Conservation (phyloP, 37 sponge, comb jelly and placozoan species). For the Halichondria panicea region DNA sequence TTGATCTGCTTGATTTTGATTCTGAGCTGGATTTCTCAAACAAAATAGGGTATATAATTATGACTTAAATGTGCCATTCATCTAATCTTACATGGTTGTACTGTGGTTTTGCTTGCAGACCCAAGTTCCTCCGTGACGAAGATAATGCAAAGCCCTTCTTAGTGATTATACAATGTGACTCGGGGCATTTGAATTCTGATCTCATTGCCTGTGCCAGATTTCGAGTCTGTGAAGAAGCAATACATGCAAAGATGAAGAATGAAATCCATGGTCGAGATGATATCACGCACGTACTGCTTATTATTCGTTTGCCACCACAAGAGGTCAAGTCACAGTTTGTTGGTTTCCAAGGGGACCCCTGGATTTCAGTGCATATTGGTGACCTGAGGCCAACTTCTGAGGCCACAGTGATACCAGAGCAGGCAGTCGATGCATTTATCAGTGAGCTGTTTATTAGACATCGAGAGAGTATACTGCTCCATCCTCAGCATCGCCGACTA, state of each 20-base stretch:
- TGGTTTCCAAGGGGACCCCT: conserved; percentile 76
- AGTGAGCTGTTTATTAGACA: conserved; percentile 72
- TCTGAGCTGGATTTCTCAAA: conserved; percentile 77
- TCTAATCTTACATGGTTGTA: too few species aligned
- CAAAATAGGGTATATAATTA: conserved; percentile 55
- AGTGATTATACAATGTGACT: conserved; percentile 83
- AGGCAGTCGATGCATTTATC: conserved; percentile 37
- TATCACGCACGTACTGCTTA: conserved; percentile 59
- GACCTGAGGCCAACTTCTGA: conserved; percentile 55
- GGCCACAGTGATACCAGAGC: conserved; percentile 17
- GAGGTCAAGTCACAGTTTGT: conserved; percentile 46
- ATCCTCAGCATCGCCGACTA: conserved; percentile 32
- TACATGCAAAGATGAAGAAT: not conserved
- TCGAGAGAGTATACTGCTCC: too few species aligned
- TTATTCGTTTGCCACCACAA: conserved; percentile 65
- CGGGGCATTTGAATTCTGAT: conserved; percentile 76
- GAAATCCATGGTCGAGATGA: not conserved
- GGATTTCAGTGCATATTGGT: conserved; percentile 79
- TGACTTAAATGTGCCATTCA: too few species aligned
- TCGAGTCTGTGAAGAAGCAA: conserved; percentile 58
- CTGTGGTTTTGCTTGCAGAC: conserved; percentile 1
- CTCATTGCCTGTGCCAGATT: conserved; percentile 92
- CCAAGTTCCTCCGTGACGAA: not conserved
- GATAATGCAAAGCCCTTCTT: not conserved
- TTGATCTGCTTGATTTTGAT: conserved; percentile 77